Conservation (phyloP, 2,797 vertebrate genomes). For the Lepilemur ruficaudatus region DNA sequence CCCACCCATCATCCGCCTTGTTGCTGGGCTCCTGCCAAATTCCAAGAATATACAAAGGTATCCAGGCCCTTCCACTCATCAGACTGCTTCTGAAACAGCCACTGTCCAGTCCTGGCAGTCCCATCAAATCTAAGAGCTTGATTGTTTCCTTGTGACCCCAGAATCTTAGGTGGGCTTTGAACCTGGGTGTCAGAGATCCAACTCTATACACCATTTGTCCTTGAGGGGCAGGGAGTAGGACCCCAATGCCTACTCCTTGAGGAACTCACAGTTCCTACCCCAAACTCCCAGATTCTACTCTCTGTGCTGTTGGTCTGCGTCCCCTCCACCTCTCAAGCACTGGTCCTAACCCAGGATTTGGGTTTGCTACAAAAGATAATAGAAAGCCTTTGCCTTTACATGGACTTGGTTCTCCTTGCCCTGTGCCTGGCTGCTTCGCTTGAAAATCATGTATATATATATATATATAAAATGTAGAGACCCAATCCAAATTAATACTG, state of each 20-base stretch:
- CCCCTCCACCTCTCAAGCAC: too few relatives aligned
- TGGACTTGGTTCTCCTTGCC: not conserved
- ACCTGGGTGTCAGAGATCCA: not conserved
- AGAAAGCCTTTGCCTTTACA: not conserved
- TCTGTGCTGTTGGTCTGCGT: too few relatives aligned
- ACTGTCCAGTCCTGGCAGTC: not conserved
- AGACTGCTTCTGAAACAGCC: not conserved
- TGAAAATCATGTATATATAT: not conserved
- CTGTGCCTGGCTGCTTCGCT: not conserved
- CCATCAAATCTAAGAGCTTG: not conserved
- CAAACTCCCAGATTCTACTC: too few relatives aligned
- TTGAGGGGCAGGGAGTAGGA: not conserved
- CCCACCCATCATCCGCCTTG: not conserved
- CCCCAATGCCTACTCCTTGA: not conserved
- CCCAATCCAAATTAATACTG: not conserved
- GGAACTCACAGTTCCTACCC: not conserved
- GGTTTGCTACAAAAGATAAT: not conserved
- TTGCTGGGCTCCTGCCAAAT: not conserved
- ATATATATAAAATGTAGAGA: not conserved
- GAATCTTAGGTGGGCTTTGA: not conserved
- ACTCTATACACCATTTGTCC: not conserved
- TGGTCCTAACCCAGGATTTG: too few relatives aligned
- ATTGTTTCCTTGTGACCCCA: not conserved
- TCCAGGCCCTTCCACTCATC: not conserved
- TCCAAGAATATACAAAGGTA: not conserved